Conservation (phyloP, 2,797 vertebrate species). For the Falco berigora region DNA sequence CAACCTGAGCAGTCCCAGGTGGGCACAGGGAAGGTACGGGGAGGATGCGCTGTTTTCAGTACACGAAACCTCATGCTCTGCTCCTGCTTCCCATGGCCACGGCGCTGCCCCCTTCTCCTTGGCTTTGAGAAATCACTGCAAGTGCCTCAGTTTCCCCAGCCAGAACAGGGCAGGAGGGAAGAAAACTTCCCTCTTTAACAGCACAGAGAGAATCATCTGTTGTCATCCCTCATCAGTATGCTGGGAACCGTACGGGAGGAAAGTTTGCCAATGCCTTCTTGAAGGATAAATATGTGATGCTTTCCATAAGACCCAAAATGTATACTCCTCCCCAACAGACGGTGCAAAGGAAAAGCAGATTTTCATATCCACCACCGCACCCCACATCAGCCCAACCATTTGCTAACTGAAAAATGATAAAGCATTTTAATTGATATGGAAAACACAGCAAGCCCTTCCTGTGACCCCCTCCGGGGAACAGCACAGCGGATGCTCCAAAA, state of each 20-base stretch:
- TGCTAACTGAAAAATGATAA: background rate
- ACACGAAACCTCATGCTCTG: rapidly evolving
- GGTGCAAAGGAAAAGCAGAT: background rate
- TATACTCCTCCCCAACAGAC: background rate
- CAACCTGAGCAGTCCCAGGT: rapidly evolving
- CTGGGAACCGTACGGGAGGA: background rate
- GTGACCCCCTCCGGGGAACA: rapidly evolving
- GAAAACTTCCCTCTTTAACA: background rate
- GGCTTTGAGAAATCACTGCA: background rate
- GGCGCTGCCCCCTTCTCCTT: background rate
- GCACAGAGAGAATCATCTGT: background rate
- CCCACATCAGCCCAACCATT: background rate
- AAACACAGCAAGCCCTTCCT: rapidly evolving
- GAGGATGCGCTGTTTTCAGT: background rate
- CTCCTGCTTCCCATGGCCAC: background rate
- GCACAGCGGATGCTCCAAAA: background rate
- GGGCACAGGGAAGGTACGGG: background rate
- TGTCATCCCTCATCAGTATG: background rate
- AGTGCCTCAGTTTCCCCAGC: background rate
- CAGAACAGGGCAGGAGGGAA: background rate
- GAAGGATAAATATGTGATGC: background rate
- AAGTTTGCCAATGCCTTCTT: background rate
- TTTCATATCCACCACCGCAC: rapidly evolving
- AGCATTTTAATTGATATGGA: rapidly evolving
- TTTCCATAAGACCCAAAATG: rapidly evolving